Evolutionary conservation across 1,140 invertebrate genomes (phyloP).

Genomic region (Anastrepha ludens): DNA sequence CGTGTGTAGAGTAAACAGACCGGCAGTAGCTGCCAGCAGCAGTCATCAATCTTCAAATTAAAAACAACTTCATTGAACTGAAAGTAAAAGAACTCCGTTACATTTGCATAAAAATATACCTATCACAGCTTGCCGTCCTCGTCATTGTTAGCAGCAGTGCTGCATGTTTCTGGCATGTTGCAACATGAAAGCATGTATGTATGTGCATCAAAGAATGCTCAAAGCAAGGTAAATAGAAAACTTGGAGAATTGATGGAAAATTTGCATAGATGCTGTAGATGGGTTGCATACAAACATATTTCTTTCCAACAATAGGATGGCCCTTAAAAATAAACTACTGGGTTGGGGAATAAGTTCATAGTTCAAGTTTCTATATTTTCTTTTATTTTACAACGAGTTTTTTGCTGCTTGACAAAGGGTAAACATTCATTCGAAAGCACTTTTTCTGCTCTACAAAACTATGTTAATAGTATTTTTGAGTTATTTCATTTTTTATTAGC

Average conservation of each 20-base stretch:
- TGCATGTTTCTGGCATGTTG: slow-evolving; percentile 40
- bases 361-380: too few species aligned
- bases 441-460: too few species aligned
- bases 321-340: too few species aligned
- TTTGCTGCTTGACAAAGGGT: too few species aligned
- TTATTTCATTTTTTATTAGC: too few species aligned
- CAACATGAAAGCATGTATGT: neutral
- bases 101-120: slow-evolving; percentile 32
- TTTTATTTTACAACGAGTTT: too few species aligned
- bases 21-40: slow-evolving; percentile 1
- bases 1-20: neutral
- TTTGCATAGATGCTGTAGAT: slow-evolving; percentile 16
- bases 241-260: slow-evolving; percentile 12
- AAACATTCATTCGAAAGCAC: too few species aligned
- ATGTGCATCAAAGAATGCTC: slow-evolving; percentile 1
- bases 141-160: neutral
- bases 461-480: too few species aligned
- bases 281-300: neutral
- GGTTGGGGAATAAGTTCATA: too few species aligned
- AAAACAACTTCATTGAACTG: slow-evolving; percentile 50
- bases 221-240: slow-evolving; percentile 8
- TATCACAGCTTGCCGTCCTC: neutral
- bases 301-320: too few species aligned
- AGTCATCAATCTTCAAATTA: slow-evolving; percentile 51
- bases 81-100: slow-evolving; percentile 27